phyloP scores from a whole-genome alignment of 2,113 vertebrate genomes.

The Dasyornis broadbenti region DNA sequence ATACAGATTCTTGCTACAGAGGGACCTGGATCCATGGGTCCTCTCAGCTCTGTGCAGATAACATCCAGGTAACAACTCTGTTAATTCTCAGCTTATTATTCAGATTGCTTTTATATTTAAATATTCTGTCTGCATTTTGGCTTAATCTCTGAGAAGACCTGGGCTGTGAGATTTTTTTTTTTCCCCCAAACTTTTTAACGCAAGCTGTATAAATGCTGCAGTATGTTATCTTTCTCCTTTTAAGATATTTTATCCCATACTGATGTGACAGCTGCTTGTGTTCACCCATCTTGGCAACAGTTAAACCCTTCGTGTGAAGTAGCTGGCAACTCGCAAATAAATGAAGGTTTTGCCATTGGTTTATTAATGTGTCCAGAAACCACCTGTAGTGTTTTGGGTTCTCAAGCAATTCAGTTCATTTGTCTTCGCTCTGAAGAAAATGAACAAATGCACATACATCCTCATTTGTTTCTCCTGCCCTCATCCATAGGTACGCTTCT shows the following conservation, averaged over 20 bases:
- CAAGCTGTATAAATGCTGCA: neutral
- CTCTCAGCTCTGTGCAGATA: neutral
- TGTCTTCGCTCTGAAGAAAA: neutral
- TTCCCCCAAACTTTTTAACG: neutral
- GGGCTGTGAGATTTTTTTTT: neutral
- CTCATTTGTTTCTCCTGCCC: neutral
- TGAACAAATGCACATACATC: neutral
- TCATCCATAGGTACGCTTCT: neutral
- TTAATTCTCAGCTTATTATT: neutral
- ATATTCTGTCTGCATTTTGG: neutral
- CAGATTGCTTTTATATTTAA: neutral
- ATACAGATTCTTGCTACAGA: rapidly evolving
- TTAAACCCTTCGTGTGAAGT: neutral
- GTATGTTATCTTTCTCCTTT: neutral
- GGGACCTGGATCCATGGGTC: neutral
- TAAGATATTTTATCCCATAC: neutral
- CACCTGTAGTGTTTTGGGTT: neutral
- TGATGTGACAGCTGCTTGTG: neutral
- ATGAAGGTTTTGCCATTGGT: neutral
- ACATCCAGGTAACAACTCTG: neutral
- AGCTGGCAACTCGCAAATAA: neutral
- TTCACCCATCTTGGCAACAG: neutral
- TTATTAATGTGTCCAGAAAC: neutral
- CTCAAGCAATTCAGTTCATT: neutral
- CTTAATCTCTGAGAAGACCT: neutral